Percentiles rank a stretch among this genome's conserved stretches.
Evolutionary conservation across 1,140 invertebrate genomes (phyloP).

Genomic region (Bilobella aurantiaca): DNA sequence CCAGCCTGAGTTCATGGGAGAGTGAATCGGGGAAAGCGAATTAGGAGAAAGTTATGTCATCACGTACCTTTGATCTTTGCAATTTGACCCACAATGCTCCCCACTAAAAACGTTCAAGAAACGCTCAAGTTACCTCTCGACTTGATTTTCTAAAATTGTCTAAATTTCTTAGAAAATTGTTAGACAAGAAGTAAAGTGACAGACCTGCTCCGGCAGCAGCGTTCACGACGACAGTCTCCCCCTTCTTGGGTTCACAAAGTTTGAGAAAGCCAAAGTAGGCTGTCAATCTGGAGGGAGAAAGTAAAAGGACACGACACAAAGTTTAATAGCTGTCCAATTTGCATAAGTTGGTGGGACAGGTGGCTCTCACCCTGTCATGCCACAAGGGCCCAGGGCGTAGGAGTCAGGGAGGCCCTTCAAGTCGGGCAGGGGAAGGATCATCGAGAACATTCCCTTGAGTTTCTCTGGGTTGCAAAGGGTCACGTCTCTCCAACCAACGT

Average conservation of each 20-base stretch:
- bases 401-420: constrained; percentile 22
- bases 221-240: constrained; percentile 45
- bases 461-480: constrained; percentile 21
- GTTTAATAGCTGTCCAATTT: too few relatives aligned
- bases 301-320: constrained; percentile 32
- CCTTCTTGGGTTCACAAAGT: constrained; percentile 53
- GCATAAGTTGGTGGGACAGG: too few relatives aligned
- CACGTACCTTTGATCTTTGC: constrained; percentile 54
- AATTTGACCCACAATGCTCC: constrained; percentile 59
- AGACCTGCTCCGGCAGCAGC: constrained; percentile 11
- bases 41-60: not conserved
- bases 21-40: too few relatives aligned
- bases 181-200: not conserved
- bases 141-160: too few relatives aligned
- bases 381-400: constrained; percentile 14
- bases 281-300: constrained; percentile 47
- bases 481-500: constrained; percentile 19
- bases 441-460: constrained; percentile 11
- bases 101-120: constrained; percentile 57
- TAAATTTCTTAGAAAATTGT: constrained; percentile 40
- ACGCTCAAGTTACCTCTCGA: too few relatives aligned
- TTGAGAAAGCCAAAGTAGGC: constrained; percentile 60
- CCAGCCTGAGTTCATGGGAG: too few relatives aligned
- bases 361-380: constrained; percentile 27
- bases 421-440: constrained; percentile 20